A percentile compares a stretch with the other conserved stretches of the same genome.
Conservation (phyloP, 2,797 vertebrate species). For the Enteromius anoplus region DNA sequence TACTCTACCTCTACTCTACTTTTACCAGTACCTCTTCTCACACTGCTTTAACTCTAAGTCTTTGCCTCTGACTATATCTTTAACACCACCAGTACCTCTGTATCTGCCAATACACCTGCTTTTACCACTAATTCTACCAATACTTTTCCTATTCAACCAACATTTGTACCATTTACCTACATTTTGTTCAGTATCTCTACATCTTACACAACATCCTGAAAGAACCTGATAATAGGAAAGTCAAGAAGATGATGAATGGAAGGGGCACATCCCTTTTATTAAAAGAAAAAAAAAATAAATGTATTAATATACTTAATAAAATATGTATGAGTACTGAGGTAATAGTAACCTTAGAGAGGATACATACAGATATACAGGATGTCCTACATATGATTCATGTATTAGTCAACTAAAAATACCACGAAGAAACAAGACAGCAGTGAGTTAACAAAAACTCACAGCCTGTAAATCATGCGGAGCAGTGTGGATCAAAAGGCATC, state of each 20-base stretch:
- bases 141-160: neutral
- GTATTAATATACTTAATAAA: neutral
- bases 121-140: neutral
- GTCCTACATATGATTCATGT: slow-evolving; percentile 13
- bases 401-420: slow-evolving; percentile 16
- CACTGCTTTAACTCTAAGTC: neutral
- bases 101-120: neutral
- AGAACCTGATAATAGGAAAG: neutral
- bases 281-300: neutral
- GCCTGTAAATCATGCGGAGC: slow-evolving; percentile 34
- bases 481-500: slow-evolving; percentile 37
- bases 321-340: neutral
- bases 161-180: neutral
- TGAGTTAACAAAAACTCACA: slow-evolving; percentile 16
- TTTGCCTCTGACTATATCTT: neutral
- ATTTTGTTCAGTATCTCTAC: neutral
- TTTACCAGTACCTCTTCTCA: neutral
- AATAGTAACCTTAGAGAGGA: neutral
- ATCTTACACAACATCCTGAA: neutral
- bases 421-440: slow-evolving; percentile 6
- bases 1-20: neutral
- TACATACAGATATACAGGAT: neutral
- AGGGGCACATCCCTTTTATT: neutral
- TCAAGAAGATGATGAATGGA: neutral
- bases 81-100: neutral